A percentile compares a stretch with the other conserved stretches of the same genome.
Conservation (phyloP, 1,140 invertebrate genomes). For the Sitophilus oryzae region DNA sequence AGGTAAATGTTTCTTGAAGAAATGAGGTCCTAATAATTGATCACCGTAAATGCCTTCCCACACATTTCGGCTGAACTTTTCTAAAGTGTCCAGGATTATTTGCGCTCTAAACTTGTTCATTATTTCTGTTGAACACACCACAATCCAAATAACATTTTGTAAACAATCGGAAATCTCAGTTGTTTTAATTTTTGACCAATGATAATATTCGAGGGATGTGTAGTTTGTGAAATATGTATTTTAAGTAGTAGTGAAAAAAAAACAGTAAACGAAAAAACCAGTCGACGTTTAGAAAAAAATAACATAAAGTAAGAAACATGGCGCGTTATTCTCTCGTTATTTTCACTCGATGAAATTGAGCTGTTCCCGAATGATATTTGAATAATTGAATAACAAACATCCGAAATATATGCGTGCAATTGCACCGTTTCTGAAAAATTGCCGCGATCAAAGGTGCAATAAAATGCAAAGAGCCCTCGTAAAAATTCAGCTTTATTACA, state of each 20-base stretch:
- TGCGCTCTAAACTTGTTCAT: no score
- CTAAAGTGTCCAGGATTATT: no score
- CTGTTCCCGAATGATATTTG: slow-evolving; percentile 19
- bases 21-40: no score
- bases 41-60: no score
- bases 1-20: no score
- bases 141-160: no score
- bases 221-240: no score
- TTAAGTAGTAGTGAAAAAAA: neutral
- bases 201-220: no score
- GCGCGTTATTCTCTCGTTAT: slow-evolving; percentile 7
- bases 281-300: neutral
- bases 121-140: no score
- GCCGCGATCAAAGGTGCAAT: slow-evolving; percentile 32
- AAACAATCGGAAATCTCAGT: no score
- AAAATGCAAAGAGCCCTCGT: slow-evolving; percentile 34
- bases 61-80: no score
- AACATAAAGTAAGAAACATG: neutral
- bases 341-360: slow-evolving; percentile 18
- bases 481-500: slow-evolving; percentile 33
- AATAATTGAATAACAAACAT: slow-evolving; percentile 27
- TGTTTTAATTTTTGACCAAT: no score
- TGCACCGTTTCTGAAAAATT: slow-evolving; percentile 30
- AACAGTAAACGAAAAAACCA: neutral
- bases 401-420: slow-evolving; percentile 19